Evolutionary conservation across 1,140 invertebrate genomes (phyloP), one percentile per base, ranked within the genome.

Genomic region (Leptonema lineaticorne): DNA sequence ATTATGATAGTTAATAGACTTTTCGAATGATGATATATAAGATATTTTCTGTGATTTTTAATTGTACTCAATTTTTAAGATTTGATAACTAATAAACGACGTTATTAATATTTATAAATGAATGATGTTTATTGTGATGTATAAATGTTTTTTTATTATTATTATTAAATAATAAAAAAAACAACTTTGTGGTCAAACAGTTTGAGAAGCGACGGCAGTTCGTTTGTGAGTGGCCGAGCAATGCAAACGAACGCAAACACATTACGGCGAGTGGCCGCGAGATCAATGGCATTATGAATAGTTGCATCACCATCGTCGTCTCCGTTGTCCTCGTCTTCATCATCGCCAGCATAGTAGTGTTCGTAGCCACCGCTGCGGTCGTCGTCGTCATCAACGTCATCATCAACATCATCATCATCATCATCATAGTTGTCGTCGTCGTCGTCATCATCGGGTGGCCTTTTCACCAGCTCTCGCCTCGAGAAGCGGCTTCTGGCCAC

Each of bases 161-260:
- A n/a, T n/a, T n/a, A n/a, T n/a, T n/a, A n/a, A n/a, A n/a, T n/a
- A n/a, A n/a, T n/a, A n/a, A n/a, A n/a, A n/a, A n/a, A n/a, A n/a
- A n/a, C n/a, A n/a, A n/a, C n/a, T n/a, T n/a, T n/a, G n/a, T n/a
- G 16, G 16, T 4, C 24, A 26, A 2, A 27, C 18, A 28, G 58
- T 41, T 62, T 62, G 68, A 41, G 27, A 53, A 28, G n/a, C 53
- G 37, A 33, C 9, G 60, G 33, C 5, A 27, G 26, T 9, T 8
- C 56, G 46, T 33, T 30, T 24, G 60, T 59, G 46, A 67, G 46
- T 28, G 57, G 18, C 59, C 24, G 69, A 66, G 58, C 37, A 66
- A 67, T 62, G 63, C 63, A 64, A 71, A 64, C 56, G 63, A 67
- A 70, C 67, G 67, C 69, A 71, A 71, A 71, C 69, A 71, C 58